Percentiles rank a stretch among this genome's conserved stretches.
Conservation (phyloP, 64 coral and sea anemone genomes). For the Exaiptasia diaphana region DNA sequence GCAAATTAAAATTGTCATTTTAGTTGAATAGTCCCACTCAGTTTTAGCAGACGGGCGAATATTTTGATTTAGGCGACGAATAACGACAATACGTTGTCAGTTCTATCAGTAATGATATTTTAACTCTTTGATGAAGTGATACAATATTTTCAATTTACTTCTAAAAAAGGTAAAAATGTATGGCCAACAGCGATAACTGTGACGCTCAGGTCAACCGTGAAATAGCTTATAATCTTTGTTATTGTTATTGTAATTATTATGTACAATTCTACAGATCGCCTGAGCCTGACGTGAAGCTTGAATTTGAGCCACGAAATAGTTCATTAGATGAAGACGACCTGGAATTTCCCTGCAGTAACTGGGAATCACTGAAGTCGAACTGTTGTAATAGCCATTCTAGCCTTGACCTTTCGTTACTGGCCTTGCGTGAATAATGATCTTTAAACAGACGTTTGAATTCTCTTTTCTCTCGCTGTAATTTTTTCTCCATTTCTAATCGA, state of each 20-base stretch:
- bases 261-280: background rate
- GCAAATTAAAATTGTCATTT: too few relatives aligned
- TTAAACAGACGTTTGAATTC: constrained; percentile 78
- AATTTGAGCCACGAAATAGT: constrained; percentile 12
- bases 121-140: too few relatives aligned
- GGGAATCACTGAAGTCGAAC: constrained; percentile 43
- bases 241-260: too few relatives aligned
- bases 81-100: too few relatives aligned
- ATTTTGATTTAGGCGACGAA: too few relatives aligned
- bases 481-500: constrained; percentile 85
- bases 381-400: constrained; percentile 89
- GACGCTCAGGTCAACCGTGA: constrained; percentile 11
- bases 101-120: too few relatives aligned
- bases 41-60: too few relatives aligned
- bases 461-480: constrained; percentile 72
- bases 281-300: constrained; percentile 16
- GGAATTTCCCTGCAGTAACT: constrained; percentile 39
- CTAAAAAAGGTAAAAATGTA: too few relatives aligned
- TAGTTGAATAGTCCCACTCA: too few relatives aligned
- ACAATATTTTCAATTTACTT: too few relatives aligned
- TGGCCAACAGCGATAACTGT: too few relatives aligned
- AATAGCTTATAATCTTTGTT: too few relatives aligned
- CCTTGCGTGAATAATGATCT: constrained; percentile 73
- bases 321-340: constrained; percentile 3
- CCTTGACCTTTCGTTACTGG: constrained; percentile 66